These are phyloP conservation scores for Ciconia boyciana DNA, from an alignment of 2,113 vertebrate species.

Conservation along the genomic window DNA sequence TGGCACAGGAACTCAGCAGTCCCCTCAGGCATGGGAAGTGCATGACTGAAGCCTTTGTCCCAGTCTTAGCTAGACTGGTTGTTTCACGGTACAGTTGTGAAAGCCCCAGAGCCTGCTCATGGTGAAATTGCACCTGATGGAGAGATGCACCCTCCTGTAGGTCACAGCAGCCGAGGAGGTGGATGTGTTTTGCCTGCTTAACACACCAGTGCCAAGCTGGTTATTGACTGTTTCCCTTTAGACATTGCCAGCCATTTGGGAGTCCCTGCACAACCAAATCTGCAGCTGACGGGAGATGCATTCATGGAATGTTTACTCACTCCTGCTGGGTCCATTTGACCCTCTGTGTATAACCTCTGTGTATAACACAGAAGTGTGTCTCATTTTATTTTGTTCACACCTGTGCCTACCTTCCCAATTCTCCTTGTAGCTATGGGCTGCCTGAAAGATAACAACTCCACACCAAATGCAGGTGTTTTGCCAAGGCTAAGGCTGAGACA, in stretches of 20 bases:
- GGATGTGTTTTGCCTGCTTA: neutral
- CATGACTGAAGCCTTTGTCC: neutral
- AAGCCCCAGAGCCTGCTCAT: neutral
- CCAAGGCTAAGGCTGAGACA: neutral
- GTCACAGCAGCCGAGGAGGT: fast-evolving
- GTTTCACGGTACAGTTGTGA: neutral
- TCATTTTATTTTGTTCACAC: neutral
- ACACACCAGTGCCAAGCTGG: neutral
- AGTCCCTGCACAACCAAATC: neutral
- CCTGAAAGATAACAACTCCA: neutral
- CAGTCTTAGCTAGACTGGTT: neutral
- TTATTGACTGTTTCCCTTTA: neutral
- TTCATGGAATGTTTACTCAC: neutral
- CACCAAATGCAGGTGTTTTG: neutral
- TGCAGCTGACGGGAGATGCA: neutral
- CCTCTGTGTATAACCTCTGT: neutral
- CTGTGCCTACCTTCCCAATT: neutral
- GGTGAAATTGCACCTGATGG: neutral
- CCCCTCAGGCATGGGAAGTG: neutral
- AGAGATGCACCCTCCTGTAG: neutral
- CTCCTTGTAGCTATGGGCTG: neutral
- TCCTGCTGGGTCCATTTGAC: neutral
- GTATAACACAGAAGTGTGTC: neutral
- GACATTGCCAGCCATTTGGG: neutral
- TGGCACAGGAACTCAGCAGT: neutral